These are phyloP conservation scores for Druceiella hillmani DNA, from an alignment of 2,888 invertebrate species.

Conservation along the genomic window DNA sequence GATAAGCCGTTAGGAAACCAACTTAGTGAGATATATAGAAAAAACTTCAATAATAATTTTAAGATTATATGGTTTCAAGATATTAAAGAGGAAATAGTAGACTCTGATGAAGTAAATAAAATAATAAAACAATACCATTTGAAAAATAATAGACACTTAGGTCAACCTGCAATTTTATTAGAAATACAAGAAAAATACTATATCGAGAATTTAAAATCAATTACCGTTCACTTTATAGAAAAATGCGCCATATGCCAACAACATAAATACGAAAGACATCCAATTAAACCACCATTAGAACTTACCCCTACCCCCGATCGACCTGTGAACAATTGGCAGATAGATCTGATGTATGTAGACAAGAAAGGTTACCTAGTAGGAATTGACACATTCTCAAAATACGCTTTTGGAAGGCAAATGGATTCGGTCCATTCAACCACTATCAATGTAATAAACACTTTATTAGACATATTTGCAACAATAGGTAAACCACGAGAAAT, in stretches of 20 bases:
- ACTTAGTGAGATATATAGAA: background rate
- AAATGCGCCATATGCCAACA: background rate
- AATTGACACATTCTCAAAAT: slow-evolving; percentile 2
- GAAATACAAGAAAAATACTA: background rate
- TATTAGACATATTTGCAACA: too few species aligned
- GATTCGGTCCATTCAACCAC: too few species aligned
- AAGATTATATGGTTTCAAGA: background rate
- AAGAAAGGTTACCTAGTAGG: background rate
- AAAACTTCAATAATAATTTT: background rate
- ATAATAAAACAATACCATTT: slow-evolving; percentile 1
- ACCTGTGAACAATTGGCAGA: background rate
- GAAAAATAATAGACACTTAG: background rate
- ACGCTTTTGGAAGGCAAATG: background rate
- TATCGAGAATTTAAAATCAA: background rate
- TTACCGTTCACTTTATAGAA: background rate
- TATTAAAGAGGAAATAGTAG: background rate
- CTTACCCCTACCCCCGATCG: background rate
- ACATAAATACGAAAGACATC: background rate
- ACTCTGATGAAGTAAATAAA: background rate
- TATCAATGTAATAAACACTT: too few species aligned
- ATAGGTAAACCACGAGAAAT: too few species aligned
- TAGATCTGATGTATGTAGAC: background rate
- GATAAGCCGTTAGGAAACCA: background rate
- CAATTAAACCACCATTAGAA: background rate
- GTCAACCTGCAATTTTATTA: background rate